Evolutionary conservation across 2,888 invertebrate genomes (phyloP).

Genomic region (Arge pagana): DNA sequence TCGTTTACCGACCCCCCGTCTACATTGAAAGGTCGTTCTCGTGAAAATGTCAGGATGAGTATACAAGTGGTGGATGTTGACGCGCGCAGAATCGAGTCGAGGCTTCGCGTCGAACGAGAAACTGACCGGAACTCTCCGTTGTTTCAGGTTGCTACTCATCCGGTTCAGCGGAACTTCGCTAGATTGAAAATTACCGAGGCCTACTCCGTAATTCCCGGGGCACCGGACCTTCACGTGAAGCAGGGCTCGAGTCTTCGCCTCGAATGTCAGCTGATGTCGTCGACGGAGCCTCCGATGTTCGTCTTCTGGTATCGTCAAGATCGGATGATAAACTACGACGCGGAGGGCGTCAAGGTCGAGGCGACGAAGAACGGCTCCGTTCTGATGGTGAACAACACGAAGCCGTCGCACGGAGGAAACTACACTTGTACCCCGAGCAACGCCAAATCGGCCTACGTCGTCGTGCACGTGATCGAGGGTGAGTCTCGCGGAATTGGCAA

Average conservation of each 20-base stretch:
- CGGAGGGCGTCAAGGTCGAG: conserved; percentile 52
- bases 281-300: conserved; percentile 51
- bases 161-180: conserved; percentile 49
- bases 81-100: no score
- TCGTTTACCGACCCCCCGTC: no score
- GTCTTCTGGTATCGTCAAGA: conserved; percentile 55
- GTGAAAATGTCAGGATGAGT: conserved; percentile 21
- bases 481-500: conserved; percentile 19
- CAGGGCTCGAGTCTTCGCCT: conserved; percentile 53
- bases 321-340: conserved; percentile 55
- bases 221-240: conserved; percentile 53
- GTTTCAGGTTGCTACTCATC: conserved; percentile 47
- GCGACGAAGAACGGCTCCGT: conserved; percentile 49
- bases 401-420: conserved; percentile 51
- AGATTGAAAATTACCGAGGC: conserved; percentile 51
- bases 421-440: conserved; percentile 54
- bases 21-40: conserved; percentile 16
- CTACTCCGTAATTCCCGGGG: conserved; percentile 53
- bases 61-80: no score
- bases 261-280: conserved; percentile 51
- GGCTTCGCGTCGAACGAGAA: not conserved
- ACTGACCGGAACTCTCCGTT: not conserved
- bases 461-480: conserved; percentile 55
- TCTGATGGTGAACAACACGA: conserved; percentile 50
- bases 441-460: conserved; percentile 47